phyloP scores from a whole-genome alignment of 1,140 invertebrate genomes.

The Drosophila leontia region DNA sequence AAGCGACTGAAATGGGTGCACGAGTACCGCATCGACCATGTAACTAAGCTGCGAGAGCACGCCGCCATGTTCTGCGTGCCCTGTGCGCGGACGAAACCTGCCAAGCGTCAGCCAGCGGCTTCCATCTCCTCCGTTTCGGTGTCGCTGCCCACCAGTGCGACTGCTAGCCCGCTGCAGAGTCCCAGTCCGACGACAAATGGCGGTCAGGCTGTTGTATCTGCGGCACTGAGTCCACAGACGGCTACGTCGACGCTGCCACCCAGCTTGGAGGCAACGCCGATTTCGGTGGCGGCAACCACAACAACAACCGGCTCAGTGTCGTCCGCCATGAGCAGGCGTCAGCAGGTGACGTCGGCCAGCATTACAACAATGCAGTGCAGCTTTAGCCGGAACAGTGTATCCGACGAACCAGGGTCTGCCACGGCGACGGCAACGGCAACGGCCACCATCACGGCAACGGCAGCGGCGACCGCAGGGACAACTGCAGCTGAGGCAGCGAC shows the following conservation, averaged over 20 bases:
- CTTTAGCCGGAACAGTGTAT: constrained; percentile 21
- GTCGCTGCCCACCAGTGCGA: constrained; percentile 1
- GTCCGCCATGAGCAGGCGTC: constrained; percentile 1
- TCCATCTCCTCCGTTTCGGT: constrained; percentile 6
- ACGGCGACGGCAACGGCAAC: constrained; percentile 25
- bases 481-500: constrained; percentile 15
- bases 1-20: constrained; percentile 82
- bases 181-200: constrained; percentile 29
- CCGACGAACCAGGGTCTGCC: not conserved
- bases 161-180: constrained; percentile 17
- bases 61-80: constrained; percentile 79
- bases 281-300: not conserved
- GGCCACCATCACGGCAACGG: constrained; percentile 13
- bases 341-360: constrained; percentile 9
- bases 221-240: constrained; percentile 37
- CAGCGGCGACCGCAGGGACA: constrained; percentile 13
- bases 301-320: not conserved
- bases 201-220: not conserved
- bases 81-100: constrained; percentile 67
- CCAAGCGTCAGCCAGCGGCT: constrained; percentile 47
- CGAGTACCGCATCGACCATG: constrained; percentile 80
- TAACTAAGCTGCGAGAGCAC: constrained; percentile 79
- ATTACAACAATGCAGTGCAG: constrained; percentile 63
- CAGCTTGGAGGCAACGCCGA: constrained; percentile 4
- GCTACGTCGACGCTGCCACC: not conserved